A percentile compares a stretch with the other conserved stretches of the same genome.
phyloP scores from a whole-genome alignment of 2,797 vertebrate species.

The Euphonia xanthogaster region DNA sequence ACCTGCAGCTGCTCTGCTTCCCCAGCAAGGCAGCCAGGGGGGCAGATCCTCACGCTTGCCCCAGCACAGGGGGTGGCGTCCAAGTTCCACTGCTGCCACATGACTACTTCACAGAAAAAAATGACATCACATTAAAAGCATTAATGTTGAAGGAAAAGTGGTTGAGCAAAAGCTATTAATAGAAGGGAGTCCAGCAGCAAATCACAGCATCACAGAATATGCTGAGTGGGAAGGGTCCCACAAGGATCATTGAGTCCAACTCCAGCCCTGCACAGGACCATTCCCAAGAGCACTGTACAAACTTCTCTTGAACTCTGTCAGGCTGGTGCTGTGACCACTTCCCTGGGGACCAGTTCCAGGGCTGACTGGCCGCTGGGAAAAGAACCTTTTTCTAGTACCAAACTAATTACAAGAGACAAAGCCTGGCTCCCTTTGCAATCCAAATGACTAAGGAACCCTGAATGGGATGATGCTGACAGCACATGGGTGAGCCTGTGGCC shows the following conservation, averaged over 20 bases:
- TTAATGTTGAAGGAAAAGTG: neutral
- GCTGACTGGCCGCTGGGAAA: neutral
- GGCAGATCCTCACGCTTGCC: neutral
- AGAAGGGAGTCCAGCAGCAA: neutral
- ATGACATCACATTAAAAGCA: neutral
- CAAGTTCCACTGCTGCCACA: neutral
- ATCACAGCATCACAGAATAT: neutral
- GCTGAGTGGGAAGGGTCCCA: neutral
- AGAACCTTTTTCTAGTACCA: neutral
- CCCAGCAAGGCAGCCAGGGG: neutral
- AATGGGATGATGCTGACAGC: neutral
- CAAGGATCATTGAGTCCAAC: neutral
- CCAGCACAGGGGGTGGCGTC: no score
- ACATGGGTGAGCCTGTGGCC: fast-evolving
- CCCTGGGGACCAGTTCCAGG: neutral
- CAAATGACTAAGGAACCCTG: neutral
- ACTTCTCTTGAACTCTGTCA: neutral
- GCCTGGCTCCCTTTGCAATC: neutral
- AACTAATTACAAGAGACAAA: neutral
- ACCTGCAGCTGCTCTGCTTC: neutral
- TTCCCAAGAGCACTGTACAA: neutral
- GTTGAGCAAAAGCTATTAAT: neutral
- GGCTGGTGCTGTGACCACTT: neutral
- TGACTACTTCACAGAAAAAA: neutral
- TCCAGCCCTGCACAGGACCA: neutral